Percentiles rank a stretch among this genome's conserved stretches.
phyloP scores from a whole-genome alignment of 53 echinoderm and acorn worm species.

The Antedon mediterranea region DNA sequence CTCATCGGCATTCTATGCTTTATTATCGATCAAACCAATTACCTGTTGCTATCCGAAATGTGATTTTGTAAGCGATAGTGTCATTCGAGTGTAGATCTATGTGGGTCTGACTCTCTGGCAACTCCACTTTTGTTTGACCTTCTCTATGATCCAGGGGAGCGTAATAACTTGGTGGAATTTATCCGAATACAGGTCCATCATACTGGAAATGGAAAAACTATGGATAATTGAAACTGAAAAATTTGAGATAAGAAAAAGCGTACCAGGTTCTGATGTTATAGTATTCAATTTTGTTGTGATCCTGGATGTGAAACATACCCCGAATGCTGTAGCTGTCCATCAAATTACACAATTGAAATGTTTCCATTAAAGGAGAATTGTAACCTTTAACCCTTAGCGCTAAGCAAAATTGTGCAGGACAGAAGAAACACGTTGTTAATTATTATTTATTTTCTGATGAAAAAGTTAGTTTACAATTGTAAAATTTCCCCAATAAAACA shows the following conservation, averaged over 20 bases:
- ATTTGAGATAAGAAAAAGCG: background rate
- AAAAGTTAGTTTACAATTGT: too few species aligned
- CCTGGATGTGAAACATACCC: background rate
- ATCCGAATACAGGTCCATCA: background rate
- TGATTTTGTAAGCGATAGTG: too few species aligned
- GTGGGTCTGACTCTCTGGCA: too few species aligned
- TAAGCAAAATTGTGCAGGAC: too few species aligned
- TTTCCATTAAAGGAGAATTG: background rate
- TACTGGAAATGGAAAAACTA: background rate
- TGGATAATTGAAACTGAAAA: background rate
- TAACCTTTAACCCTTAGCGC: background rate
- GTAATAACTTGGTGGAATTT: background rate
- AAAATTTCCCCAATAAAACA: too few species aligned
- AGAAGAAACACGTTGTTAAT: too few species aligned
- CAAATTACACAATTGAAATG: background rate
- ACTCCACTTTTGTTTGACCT: too few species aligned
- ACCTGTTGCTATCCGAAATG: too few species aligned
- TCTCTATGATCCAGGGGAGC: background rate
- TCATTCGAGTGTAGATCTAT: too few species aligned
- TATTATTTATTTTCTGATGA: too few species aligned
- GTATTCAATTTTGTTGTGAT: background rate
- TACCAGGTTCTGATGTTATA: background rate
- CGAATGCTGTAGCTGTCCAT: background rate
- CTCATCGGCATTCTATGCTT: too few species aligned
- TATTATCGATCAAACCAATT: too few species aligned